Evolutionary conservation across 2,797 vertebrate species (phyloP), one percentile per base, ranked within the genome.

Genomic region (Adelosebastes latens): DNA sequence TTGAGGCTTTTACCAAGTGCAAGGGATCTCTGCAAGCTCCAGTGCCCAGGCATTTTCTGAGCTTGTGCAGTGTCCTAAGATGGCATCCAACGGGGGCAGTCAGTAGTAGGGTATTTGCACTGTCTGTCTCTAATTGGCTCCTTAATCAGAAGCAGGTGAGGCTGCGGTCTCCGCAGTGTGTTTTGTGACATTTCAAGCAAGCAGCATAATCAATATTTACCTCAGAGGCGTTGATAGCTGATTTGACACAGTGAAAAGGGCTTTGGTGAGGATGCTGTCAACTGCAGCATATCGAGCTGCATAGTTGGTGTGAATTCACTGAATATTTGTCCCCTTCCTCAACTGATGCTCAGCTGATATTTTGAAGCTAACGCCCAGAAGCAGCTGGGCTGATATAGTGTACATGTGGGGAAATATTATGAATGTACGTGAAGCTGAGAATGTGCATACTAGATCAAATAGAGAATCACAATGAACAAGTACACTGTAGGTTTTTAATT

Each of bases 1-100:
- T 94, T 94, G 90, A 93, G 88, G 93, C 90, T 94, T 93, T 95
- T 95, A 94, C 91, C 91, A 93, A 94, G 92, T 92, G 93, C 91
- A 86, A 89, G 87, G 88, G 91, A 93, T 93, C 92, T 92, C 82
- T 86, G 89, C 88, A 90, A 91, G 93, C 93, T 89, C 87, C 83
- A 87, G 84, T 91, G 87, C 88, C 87, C 79, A 88, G 88, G 89
- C 87, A 87, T 92, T 92, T 89, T 92, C 85, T 82, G 83, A 89
- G 88, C 82, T 77, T 85, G 86, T 88, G 86, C 82, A 72, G 83
- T 90, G 85, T 90, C 89, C 89, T 93, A 91, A 94, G 86, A 91
- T 94, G 91, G 88, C 93, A 90, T 80, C 88, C 81, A 52, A 52
- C 2, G 18, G 77, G 65, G 74, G 88, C 80, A 87, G 76, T 90